phyloP scores from a whole-genome alignment of 2,888 invertebrate species.

The Hanleya hanleyi region DNA sequence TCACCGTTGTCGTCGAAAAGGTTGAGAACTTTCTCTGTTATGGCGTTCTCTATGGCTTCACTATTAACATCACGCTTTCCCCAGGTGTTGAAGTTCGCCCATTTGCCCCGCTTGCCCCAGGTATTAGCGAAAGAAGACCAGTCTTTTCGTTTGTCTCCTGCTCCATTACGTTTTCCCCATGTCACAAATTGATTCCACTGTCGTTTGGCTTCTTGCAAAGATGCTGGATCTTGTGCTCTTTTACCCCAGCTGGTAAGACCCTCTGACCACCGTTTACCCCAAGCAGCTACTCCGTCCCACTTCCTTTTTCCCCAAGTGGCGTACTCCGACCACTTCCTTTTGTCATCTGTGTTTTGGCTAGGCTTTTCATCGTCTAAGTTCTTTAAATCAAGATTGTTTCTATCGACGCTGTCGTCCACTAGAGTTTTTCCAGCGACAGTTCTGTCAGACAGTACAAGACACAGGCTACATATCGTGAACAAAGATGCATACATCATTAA shows the following conservation, averaged over 20 bases:
- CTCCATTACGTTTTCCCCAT: background rate
- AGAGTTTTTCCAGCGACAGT: background rate
- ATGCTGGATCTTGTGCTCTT: background rate
- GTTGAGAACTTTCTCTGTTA: background rate
- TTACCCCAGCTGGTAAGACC: background rate
- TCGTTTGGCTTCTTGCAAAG: no score
- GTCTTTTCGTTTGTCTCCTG: background rate
- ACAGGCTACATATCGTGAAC: background rate
- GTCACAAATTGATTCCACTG: conserved; percentile 7
- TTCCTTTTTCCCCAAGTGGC: conserved; percentile 3
- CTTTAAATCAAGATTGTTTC: background rate
- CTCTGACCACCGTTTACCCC: background rate
- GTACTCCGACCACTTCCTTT: background rate
- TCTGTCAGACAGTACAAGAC: background rate
- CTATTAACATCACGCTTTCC: background rate
- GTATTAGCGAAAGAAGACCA: background rate
- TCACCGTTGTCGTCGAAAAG: conserved; percentile 1
- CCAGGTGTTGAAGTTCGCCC: background rate
- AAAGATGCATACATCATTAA: background rate
- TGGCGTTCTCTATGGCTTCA: background rate
- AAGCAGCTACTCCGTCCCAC: background rate
- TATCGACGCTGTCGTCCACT: background rate
- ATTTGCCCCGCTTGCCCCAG: background rate
- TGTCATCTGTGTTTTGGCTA: background rate
- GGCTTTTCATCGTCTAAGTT: background rate